These are phyloP conservation scores for Rhinolophus sinicus DNA, from an alignment of 2,113 vertebrate species.

Conservation along the genomic window DNA sequence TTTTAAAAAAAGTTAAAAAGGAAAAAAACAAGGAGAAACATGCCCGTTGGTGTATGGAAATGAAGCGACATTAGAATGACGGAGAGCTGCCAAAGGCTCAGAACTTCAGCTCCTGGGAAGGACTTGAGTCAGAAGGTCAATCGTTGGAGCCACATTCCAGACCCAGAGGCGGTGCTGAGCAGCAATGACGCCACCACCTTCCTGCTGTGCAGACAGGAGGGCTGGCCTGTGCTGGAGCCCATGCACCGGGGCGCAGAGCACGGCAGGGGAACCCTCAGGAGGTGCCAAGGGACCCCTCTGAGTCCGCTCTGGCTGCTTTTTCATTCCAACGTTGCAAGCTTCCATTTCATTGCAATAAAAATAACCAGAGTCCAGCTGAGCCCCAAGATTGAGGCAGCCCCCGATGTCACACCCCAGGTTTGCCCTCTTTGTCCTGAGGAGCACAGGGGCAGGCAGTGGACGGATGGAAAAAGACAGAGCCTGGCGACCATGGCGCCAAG, in stretches of 20 bases:
- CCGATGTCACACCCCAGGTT: no score
- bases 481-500: accelerated
- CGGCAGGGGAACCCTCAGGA: not conserved
- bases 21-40: not conserved
- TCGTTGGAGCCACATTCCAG: not conserved
- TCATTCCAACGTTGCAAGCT: not conserved
- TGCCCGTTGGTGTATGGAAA: no score
- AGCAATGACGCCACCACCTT: accelerated
- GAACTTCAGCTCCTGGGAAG: not conserved
- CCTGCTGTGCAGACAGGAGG: no score
- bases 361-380: not conserved
- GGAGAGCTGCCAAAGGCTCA: not conserved
- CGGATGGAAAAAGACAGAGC: not conserved
- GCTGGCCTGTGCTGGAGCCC: not conserved
- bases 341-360: not conserved
- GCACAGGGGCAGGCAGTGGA: accelerated
- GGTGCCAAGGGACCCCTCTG: accelerated
- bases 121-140: not conserved
- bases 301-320: no score
- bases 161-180: not conserved
- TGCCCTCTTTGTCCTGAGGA: not conserved
- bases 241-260: accelerated
- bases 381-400: not conserved
- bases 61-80: not conserved
- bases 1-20: not conserved